Base-by-base conservation (phyloP, 2,113 vertebrate species). In the Alexandromys fortis region DNA sequence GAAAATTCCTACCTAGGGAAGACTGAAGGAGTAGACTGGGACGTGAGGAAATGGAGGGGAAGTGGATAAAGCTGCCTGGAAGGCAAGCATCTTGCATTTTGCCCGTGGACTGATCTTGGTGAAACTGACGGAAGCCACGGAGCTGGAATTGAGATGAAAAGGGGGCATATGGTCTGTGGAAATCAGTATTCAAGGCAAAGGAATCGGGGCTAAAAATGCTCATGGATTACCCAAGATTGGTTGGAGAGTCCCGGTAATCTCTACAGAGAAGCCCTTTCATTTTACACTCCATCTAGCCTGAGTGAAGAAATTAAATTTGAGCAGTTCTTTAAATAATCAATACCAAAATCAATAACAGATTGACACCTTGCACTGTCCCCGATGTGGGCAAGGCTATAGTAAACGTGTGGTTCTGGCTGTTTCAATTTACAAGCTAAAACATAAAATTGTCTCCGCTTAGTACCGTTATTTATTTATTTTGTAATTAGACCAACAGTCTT, bases 91-190 rank as follows among this genome's bases (percentile, higher is more conserved):
- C 0, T 24, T 35, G 76, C 16, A 12, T 91, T 78, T 87, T 68
- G 45, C 91, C 65, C 61, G 3, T 17, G 14, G 0, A 72, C 22
- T 24, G 0, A 63, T 8, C 30, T 11, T 28, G 0, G 24, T 0
- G 0, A 0, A 76, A 78, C 78, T 47, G 70, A 16, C 12, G 10
- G 38, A 83, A 79, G 75, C 0, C 1, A 65, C 0, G 0, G 6
- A 0, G 52, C 38, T 55, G 65, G 45, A 75, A 65, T 7, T 8
- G 76, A 86, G 68, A 70, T 52, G 55, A 75, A 86, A 75, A 85
- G 77, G 52, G 86, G 55, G 26, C 26, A 24, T 24, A 58, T 61
- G 26, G 68, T 85, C 17, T 33, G 33, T 52, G 65, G 96, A 89
- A 52, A 88, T 68, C 68, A 55, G 26, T 85, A 11, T 76, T 67